Evolutionary conservation across 2,797 vertebrate species (phyloP), one percentile per base, ranked within the genome.

Genomic region (Apogon hyalosoma): DNA sequence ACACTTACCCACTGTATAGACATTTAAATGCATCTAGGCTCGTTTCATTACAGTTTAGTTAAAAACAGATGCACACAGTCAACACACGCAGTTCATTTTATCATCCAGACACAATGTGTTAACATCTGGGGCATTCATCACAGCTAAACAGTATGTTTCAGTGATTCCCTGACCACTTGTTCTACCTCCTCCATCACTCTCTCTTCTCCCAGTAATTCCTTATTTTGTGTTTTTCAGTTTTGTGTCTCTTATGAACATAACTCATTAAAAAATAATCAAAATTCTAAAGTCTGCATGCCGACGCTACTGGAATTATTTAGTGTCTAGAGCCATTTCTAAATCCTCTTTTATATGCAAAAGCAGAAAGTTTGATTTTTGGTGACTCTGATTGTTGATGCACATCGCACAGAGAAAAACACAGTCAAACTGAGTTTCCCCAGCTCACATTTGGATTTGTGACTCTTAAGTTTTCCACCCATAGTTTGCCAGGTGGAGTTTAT

Each of bases 401-500:
- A 64, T 63, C 75, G 42, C 1, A 33, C 4, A 3, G 55, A 74
- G 79, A 69, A 47, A 65, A 40, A 64, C 33, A 42, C 45, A 64
- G 45, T 60, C 49, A 65, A 14, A 59, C 63, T 60, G 28, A 52
- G 15, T 67, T 69, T 51, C 19, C 15, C 40, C 13, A 41, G 52
- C 42, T 70, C 45, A 14, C 43, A 47, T 53, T 68, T 33, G 47
- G 8, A 59, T 46, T 13, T 12, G n/a, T 61, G 16, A 56, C 28
- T 50, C 63, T 38, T n/a, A 45, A 53, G 36, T 69, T 47, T 63
- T 53, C 64, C 51, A 53, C 66, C 56, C 13, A 33, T 28, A 11
- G 2, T 78, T 75, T 50, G 36, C 9, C 66, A 66, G 45, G 28
- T 75, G 43, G 52, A 57, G 39, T 69, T 81, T 62, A 40, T 28